Base-by-base conservation (phyloP, 2,113 vertebrate genomes). In the Candoia aspera region DNA sequence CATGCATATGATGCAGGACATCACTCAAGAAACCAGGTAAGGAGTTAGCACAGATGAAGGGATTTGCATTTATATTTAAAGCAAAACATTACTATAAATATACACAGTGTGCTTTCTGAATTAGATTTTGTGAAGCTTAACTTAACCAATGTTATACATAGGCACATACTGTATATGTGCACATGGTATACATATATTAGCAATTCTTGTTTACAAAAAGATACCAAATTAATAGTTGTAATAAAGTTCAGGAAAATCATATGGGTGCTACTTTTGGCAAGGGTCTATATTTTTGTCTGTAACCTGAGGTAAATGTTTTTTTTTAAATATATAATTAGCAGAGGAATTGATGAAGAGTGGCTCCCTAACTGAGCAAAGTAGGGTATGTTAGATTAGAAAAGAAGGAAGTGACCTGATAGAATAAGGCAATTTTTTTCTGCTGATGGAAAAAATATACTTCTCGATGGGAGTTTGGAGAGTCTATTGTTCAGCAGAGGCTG, bases 321-420 rank as follows among this genome's bases (percentile, higher is more conserved):
- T 49, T 49, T 49, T 3, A 49, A 57, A 87, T 17, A 60, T 73
- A n/a, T 79, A 84, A 92, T 92, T 62, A 54, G 21, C 42, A 58
- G 49, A 62, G 57, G 68, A 84, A 26, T 33, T 89, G n/a, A 84
- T 84, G 62, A 91, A 5, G 60, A 15, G 90, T 60, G 1, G 53
- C 87, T 91, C 2, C 1, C 59, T 90, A 55, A 3, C 87, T 83
- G 19, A 29, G 59, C 0, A n/a, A 37, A 2, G 23, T 89, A 1
- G 33, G 68, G 37, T 26, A 92, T 94, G 26, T 57, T 62, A 57
- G 26, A 68, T 85, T 90, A 42, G 88, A 26, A 90, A 94, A 93
- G 86, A 91, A 93, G 8, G 6, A 86, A 88, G 15, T 10, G 90
- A 42, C 49, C 29, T 59, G 87, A 49, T 12, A 85, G 73, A 46